Conservation (phyloP, 2,113 vertebrate species). For the Athene cunicularia region DNA sequence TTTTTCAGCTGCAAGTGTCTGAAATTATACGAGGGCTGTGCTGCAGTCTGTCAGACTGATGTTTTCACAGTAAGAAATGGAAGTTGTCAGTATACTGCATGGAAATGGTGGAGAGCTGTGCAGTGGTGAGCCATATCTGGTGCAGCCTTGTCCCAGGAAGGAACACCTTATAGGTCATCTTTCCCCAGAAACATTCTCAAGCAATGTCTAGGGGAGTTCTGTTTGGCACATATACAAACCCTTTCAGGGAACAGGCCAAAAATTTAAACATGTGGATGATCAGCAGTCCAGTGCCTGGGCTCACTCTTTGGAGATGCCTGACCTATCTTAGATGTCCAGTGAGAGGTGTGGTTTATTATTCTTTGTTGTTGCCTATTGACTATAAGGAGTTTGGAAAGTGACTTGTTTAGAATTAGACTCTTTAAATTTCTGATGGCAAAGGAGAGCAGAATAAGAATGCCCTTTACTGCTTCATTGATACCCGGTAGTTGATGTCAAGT, state of each 20-base stretch:
- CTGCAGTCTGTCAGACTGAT: neutral
- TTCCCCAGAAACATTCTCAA: neutral
- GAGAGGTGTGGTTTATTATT: neutral
- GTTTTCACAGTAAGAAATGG: rapidly evolving
- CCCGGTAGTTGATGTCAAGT: neutral
- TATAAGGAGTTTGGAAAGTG: neutral
- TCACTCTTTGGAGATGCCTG: neutral
- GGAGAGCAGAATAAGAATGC: neutral
- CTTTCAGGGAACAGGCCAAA: neutral
- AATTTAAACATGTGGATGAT: neutral
- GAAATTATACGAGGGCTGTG: neutral
- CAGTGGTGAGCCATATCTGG: neutral
- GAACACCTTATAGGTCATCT: neutral
- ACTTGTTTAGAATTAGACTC: neutral
- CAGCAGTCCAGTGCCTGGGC: neutral
- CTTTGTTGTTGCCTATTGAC: neutral
- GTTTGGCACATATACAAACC: neutral
- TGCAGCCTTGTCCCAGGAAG: neutral
- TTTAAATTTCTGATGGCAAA: neutral
- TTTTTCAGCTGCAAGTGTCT: neutral
- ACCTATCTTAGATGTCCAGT: neutral
- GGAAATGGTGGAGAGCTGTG: neutral
- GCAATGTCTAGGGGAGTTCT: neutral
- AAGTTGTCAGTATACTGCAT: neutral
- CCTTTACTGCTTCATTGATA: neutral